Evolutionary conservation across 2,113 vertebrate species (phyloP).

Genomic region (Phalacrocorax pelagicus): DNA sequence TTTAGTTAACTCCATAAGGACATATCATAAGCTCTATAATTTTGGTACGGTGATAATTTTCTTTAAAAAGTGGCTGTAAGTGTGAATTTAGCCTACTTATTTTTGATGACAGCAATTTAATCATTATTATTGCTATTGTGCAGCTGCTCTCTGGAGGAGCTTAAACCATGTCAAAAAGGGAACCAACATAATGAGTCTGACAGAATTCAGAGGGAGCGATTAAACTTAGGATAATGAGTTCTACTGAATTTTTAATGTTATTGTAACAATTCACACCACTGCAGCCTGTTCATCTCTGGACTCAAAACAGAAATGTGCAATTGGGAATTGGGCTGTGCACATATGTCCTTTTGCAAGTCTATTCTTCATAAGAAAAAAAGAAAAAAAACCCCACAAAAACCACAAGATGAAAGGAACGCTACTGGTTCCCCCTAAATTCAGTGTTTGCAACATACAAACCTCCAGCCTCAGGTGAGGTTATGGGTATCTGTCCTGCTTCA

Average conservation of each 20-base stretch:
- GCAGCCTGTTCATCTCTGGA: neutral
- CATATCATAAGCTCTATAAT: neutral
- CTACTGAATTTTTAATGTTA: constrained; percentile 49
- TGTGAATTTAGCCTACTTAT: constrained; percentile 44
- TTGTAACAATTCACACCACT: constrained; percentile 17
- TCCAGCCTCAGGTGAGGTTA: neutral
- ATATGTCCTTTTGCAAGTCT: neutral
- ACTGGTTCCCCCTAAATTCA: too few relatives aligned
- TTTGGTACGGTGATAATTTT: neutral
- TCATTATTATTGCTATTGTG: constrained; percentile 61
- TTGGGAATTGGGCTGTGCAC: neutral
- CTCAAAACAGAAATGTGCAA: neutral
- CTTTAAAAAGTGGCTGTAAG: neutral
- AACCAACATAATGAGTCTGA: constrained; percentile 64
- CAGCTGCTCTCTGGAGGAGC: constrained; percentile 50
- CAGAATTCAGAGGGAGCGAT: constrained; percentile 49
- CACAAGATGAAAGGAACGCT: neutral
- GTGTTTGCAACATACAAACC: fast-evolving
- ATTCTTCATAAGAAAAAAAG: neutral
- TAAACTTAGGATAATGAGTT: constrained; percentile 59
- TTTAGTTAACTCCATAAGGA: neutral
- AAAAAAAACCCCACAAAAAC: too few relatives aligned
- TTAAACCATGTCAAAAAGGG: constrained; percentile 52
- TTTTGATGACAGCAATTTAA: constrained; percentile 68
- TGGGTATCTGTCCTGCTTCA: fast-evolving